These are phyloP conservation scores for Trichopoda pennipes DNA, from an alignment of 2,888 invertebrate genomes.

Conservation along the genomic window DNA sequence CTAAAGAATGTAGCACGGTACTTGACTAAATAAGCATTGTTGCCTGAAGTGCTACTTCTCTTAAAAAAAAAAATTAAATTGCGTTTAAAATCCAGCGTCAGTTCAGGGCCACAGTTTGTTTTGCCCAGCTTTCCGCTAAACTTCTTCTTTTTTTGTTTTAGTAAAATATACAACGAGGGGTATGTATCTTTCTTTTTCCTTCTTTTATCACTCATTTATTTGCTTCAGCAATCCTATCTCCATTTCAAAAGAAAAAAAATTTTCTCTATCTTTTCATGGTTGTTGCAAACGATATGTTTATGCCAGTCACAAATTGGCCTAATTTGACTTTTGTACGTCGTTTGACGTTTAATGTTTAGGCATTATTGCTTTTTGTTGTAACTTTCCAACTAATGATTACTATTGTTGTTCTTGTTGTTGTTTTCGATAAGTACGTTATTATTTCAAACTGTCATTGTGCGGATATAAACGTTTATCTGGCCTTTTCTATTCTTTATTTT, in stretches of 20 bases:
- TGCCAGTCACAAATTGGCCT: constrained; percentile 72
- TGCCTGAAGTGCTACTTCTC: no score
- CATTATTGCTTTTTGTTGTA: constrained; percentile 57
- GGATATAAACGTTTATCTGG: constrained; percentile 67
- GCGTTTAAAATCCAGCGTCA: no score
- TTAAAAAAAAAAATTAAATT: no score
- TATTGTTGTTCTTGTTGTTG: constrained; percentile 47
- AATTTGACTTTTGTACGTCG: constrained; percentile 72
- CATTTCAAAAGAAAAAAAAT: not conserved
- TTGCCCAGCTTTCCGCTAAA: not conserved
- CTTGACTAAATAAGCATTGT: no score
- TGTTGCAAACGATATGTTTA: constrained; percentile 56
- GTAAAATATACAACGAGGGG: constrained; percentile 11
- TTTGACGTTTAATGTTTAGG: constrained; percentile 60
- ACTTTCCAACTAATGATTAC: constrained; percentile 16
- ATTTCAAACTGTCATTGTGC: constrained; percentile 67
- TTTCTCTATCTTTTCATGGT: not conserved
- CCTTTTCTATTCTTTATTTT: constrained; percentile 35
- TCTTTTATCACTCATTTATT: not conserved
- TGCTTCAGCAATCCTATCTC: constrained; percentile 12
- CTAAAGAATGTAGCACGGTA: no score
- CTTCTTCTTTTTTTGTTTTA: constrained; percentile 27
- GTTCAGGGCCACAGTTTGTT: not conserved
- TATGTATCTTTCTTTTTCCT: not conserved
- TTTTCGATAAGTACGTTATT: constrained; percentile 67